These are phyloP conservation scores for Drosophila ustulata DNA, from an alignment of 2,888 invertebrate species.

Conservation along the genomic window DNA sequence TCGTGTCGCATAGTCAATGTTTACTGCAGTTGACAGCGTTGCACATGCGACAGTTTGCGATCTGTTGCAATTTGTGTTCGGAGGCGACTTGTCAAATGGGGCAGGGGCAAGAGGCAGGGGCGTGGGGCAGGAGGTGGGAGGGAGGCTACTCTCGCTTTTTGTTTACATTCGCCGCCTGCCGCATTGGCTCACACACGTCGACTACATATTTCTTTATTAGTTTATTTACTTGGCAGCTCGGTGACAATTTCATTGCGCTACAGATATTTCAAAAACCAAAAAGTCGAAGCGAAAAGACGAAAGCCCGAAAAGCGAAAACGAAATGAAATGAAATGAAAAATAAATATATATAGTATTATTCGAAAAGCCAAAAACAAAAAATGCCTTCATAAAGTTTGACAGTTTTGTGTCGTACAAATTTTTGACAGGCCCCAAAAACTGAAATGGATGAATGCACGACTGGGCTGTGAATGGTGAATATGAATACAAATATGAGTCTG, in stretches of 20 bases:
- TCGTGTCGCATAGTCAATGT: constrained; percentile 19
- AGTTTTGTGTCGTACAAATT: constrained; percentile 64
- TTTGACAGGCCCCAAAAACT: constrained; percentile 57
- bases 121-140: not conserved
- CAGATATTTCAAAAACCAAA: constrained; percentile 38
- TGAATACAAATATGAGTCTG: constrained; percentile 21
- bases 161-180: constrained; percentile 40
- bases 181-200: constrained; percentile 40
- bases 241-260: constrained; percentile 71
- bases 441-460: constrained; percentile 47
- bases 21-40: constrained; percentile 17
- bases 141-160: constrained; percentile 24
- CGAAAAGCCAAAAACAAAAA: constrained; percentile 23
- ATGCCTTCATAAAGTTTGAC: constrained; percentile 61
- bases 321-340: constrained; percentile 4
- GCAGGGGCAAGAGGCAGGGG: not conserved
- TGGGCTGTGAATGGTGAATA: constrained; percentile 33
- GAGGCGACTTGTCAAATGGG: no score
- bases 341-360: constrained; percentile 2
- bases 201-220: constrained; percentile 44
- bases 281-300: constrained; percentile 6
- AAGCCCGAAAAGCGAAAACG: constrained; percentile 5
- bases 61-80: constrained; percentile 21
- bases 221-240: constrained; percentile 66
- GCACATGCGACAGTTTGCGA: constrained; percentile 15